These are phyloP conservation scores for Odobenus rosmarus DNA, from an alignment of 2,113 vertebrate genomes.

Conservation along the genomic window DNA sequence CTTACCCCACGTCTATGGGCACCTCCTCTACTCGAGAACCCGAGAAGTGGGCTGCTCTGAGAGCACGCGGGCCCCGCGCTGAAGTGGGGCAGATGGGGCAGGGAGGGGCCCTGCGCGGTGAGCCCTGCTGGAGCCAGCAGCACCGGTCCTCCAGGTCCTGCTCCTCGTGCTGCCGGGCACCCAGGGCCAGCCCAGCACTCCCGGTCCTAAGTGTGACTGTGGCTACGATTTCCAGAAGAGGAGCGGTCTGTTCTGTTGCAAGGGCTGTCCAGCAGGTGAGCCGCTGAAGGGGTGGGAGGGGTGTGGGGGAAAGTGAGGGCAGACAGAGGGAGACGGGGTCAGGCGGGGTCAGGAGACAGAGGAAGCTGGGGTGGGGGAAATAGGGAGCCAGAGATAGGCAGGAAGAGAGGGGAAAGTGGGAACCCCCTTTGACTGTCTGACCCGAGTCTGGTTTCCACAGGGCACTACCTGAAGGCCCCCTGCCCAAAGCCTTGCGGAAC, in stretches of 20 bases:
- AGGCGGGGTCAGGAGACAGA: not conserved
- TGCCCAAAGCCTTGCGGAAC: not conserved
- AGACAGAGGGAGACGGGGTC: not conserved
- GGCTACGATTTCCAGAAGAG: not conserved
- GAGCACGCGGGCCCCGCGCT: not conserved
- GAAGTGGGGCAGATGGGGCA: not conserved
- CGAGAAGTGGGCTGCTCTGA: not conserved
- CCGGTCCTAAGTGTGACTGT: not conserved
- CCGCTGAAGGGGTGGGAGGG: not conserved
- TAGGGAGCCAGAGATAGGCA: not conserved
- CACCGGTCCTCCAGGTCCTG: slow-evolving; percentile 39
- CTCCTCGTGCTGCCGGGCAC: slow-evolving; percentile 35
- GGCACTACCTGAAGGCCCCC: not conserved
- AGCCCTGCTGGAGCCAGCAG: not conserved
- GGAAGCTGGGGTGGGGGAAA: not conserved
- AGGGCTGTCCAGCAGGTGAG: slow-evolving; percentile 78
- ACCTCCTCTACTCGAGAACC: not conserved
- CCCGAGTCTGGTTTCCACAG: slow-evolving; percentile 46
- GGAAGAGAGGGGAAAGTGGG: not conserved
- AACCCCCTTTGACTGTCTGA: not conserved
- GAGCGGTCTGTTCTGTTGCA: slow-evolving; percentile 58
- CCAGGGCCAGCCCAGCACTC: not conserved
- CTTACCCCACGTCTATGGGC: not conserved
- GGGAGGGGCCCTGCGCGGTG: not conserved
- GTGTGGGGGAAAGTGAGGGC: not conserved